These are phyloP conservation scores for Scaptomyza cyrtandrae DNA, from an alignment of 2,888 invertebrate species.

Conservation along the genomic window DNA sequence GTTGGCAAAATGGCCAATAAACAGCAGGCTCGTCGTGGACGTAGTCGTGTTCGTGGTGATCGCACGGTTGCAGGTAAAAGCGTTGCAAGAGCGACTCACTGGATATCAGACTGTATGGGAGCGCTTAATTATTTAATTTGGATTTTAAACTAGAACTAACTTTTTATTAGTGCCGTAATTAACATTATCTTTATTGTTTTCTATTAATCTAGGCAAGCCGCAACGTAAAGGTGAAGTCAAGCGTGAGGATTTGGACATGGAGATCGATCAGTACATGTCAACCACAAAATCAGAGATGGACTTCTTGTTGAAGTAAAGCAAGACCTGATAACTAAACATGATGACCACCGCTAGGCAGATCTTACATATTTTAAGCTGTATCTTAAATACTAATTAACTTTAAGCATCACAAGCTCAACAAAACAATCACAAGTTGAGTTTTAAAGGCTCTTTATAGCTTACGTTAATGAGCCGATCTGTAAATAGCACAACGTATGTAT, in stretches of 20 bases:
- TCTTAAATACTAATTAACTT: slow-evolving; percentile 48
- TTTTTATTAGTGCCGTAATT: not conserved
- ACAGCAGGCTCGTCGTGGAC: slow-evolving; percentile 79
- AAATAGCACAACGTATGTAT: slow-evolving; percentile 39
- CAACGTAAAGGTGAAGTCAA: slow-evolving; percentile 78
- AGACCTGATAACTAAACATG: slow-evolving; percentile 27
- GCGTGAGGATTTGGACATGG: slow-evolving; percentile 88
- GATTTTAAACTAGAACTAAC: slow-evolving; percentile 4
- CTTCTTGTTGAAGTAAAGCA: slow-evolving; percentile 71
- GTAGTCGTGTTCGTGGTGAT: slow-evolving; percentile 81
- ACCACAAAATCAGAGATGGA: slow-evolving; percentile 85
- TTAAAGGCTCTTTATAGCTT: slow-evolving; percentile 12
- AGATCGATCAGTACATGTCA: slow-evolving; percentile 90
- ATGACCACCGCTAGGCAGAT: slow-evolving; percentile 65
- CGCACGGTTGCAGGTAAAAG: slow-evolving; percentile 79
- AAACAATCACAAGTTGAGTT: slow-evolving; percentile 11
- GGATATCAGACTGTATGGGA: slow-evolving; percentile 44
- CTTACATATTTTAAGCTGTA: slow-evolving; percentile 49
- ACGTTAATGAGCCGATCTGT: slow-evolving; percentile 32
- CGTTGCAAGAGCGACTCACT: slow-evolving; percentile 57
- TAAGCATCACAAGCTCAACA: slow-evolving; percentile 40
- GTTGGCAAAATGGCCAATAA: slow-evolving; percentile 49
- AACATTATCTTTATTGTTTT: slow-evolving; percentile 18
- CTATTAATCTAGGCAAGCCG: slow-evolving; percentile 62
- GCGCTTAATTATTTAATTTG: slow-evolving; percentile 25